Evolutionary conservation across 2,113 vertebrate genomes (phyloP).

Genomic region (Choloepus hoffmanni): DNA sequence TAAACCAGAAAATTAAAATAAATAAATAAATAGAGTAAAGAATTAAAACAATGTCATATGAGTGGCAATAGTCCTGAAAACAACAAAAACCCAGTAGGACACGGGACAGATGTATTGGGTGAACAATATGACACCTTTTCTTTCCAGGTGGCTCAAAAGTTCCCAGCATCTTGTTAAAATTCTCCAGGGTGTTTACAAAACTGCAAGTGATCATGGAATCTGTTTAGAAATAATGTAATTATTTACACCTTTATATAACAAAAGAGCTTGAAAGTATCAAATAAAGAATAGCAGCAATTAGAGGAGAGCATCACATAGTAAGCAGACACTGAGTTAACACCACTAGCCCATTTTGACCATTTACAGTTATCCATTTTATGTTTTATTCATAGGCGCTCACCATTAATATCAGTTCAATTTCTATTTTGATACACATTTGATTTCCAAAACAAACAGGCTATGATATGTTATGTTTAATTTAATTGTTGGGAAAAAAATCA

Average conservation of each 20-base stretch:
- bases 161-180: neutral
- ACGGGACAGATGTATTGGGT: neutral
- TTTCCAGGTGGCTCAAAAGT: neutral
- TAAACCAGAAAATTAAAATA: neutral
- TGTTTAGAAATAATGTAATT: neutral
- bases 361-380: neutral
- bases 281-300: neutral
- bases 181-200: neutral
- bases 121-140: fast-evolving
- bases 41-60: neutral
- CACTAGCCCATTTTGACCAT: neutral
- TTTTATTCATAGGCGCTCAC: neutral
- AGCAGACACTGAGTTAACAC: neutral
- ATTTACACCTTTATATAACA: neutral
- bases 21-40: too few relatives aligned
- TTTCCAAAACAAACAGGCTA: neutral
- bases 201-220: neutral
- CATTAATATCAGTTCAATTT: neutral
- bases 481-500: neutral
- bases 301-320: neutral
- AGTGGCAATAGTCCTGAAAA: neutral
- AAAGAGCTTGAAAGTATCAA: neutral
- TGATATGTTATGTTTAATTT: neutral
- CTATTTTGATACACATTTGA: neutral
- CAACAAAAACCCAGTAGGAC: neutral